Conservation (phyloP, 1,140 invertebrate genomes). For the Ostrea edulis region DNA sequence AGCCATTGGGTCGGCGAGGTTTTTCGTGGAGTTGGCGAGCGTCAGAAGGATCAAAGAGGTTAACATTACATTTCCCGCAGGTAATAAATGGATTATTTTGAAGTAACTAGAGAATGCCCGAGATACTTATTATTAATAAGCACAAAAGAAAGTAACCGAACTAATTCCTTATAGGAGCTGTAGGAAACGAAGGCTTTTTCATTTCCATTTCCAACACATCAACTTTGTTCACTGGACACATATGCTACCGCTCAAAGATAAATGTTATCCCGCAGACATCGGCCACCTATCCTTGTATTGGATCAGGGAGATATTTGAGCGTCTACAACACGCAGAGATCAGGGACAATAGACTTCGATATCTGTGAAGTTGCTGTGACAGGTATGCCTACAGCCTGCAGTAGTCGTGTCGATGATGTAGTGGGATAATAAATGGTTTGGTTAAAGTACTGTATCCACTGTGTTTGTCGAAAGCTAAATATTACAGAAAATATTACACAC, state of each 20-base stretch:
- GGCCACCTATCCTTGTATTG: constrained; percentile 1
- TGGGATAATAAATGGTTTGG: too few species aligned
- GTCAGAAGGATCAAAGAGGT: not conserved
- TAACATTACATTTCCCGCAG: constrained; percentile 7
- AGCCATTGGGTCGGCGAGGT: not conserved
- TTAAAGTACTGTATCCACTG: too few species aligned
- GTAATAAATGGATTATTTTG: not conserved
- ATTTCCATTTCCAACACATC: constrained; percentile 5
- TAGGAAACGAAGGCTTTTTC: not conserved
- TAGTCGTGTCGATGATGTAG: too few species aligned
- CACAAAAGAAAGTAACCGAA: not conserved
- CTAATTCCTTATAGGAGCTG: not conserved
- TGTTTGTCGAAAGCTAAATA: too few species aligned
- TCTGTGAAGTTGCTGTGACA: constrained; percentile 8
- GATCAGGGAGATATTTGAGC: not conserved
- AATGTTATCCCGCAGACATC: not conserved
- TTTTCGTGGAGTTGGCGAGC: constrained; percentile 5
- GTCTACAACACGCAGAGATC: not conserved
- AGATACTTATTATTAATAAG: not conserved
- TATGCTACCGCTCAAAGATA: constrained; percentile 17
- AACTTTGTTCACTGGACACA: not conserved
- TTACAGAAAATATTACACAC: too few species aligned
- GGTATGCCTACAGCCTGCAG: not conserved
- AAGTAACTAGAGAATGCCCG: not conserved
- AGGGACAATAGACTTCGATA: not conserved